Evolutionary conservation across 2,797 vertebrate genomes (phyloP), one percentile per base, ranked within the genome.

Genomic region (Phoxinus dragarum): DNA sequence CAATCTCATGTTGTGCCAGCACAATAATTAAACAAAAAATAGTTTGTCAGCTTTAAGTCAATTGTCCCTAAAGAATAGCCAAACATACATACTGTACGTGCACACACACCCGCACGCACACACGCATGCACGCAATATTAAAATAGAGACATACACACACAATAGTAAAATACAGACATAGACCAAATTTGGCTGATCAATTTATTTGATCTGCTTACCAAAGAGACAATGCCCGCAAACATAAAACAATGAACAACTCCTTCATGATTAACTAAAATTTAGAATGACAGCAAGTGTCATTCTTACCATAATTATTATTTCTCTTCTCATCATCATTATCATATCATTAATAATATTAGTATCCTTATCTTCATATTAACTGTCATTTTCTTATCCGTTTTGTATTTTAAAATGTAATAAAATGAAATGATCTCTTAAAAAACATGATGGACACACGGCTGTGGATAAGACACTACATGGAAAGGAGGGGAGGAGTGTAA

Each of bases 131-230:
- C 44, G 2, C 42, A 14, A 47, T 47, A 47, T 47, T 47, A 47
- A 14, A 47, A 47, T 14, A 47, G 1, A 16, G 12, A 47, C 47
- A 47, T 16, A 40, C 49, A 71, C n/a, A 69, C 42, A 73, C 11
- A 64, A 79, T 44, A 66, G 21, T 72, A 71, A 64, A 59, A 47
- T 1, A 52, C 42, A 52, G 31, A 56, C 74, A 71, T n/a, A 80
- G 66, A 67, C 40, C 38, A 73, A 81, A n/a, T 34, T 68, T 94
- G 90, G 92, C 94, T 94, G 95, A 92, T 95, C 94, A 94, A 93
- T 96, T 96, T 96, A 96, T 97, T 97, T 94, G 95, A 96, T 93
- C 95, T 93, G 95, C 96, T 97, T 96, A 96, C 96, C 96, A 97
- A 97, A 97, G 95, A 96, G 95, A 96, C 95, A 96, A 96, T 93